Conservation (phyloP, 2,888 invertebrate genomes). For the Trypoxylon attenuatum region DNA sequence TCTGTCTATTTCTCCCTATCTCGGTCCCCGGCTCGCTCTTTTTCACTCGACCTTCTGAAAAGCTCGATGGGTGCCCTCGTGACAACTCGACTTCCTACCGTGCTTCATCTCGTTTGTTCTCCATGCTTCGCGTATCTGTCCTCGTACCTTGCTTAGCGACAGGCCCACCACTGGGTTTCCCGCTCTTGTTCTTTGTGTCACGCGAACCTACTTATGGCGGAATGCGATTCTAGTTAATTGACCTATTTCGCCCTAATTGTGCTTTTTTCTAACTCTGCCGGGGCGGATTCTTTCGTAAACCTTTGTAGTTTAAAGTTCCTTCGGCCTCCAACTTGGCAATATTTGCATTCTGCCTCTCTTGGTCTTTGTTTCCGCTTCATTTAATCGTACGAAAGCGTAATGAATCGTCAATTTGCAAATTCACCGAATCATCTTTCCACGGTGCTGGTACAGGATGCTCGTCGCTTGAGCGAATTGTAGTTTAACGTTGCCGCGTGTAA, state of each 20-base stretch:
- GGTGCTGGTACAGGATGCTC: no score
- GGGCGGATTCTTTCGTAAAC: no score
- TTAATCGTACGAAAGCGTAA: no score
- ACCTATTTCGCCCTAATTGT: constrained; percentile 39
- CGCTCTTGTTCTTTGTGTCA: constrained; percentile 19
- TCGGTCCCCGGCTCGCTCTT: neutral
- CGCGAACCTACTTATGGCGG: constrained; percentile 32
- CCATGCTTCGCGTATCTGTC: neutral
- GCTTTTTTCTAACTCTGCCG: no score
- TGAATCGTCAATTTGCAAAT: no score
- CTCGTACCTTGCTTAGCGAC: constrained; percentile 3
- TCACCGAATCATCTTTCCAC: no score
- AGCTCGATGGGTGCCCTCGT: constrained; percentile 36
- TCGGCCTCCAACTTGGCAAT: no score
- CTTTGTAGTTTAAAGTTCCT: no score
- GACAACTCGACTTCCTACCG: constrained; percentile 29
- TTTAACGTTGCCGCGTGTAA: no score
- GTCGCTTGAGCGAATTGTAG: no score
- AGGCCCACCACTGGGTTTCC: neutral
- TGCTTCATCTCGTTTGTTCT: constrained; percentile 32
- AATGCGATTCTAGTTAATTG: constrained; percentile 43
- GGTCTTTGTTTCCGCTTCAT: no score
- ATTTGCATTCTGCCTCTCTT: no score
- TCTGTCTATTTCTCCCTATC: neutral
- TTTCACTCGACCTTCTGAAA: constrained; percentile 27